phyloP scores from a whole-genome alignment of 2,113 vertebrate species.

The Sebastes schlegelii region DNA sequence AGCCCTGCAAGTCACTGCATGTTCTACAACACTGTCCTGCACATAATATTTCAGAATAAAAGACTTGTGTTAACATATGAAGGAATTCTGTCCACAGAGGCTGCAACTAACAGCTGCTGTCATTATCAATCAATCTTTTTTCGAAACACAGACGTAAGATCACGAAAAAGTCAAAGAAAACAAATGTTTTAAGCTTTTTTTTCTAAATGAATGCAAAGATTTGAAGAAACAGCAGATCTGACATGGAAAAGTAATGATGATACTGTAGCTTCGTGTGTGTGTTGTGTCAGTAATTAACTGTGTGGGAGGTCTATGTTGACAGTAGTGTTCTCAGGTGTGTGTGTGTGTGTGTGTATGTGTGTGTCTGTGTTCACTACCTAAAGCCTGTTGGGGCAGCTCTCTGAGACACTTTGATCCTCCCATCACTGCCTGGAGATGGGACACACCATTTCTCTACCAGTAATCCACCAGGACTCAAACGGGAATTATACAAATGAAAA shows the following conservation, averaged over 20 bases:
- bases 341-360: constrained; percentile 29
- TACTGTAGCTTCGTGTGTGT: background rate
- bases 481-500: background rate
- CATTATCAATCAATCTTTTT: too few relatives aligned
- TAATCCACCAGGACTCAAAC: background rate
- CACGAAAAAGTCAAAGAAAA: background rate
- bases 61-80: too few relatives aligned
- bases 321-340: background rate
- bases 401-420: constrained; percentile 63
- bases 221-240: background rate
- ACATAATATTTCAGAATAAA: too few relatives aligned
- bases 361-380: background rate
- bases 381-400: constrained; percentile 40
- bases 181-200: too few relatives aligned
- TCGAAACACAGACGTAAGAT: background rate
- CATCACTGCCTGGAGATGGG: constrained; percentile 10
- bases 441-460: background rate
- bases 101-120: too few relatives aligned
- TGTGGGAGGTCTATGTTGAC: constrained; percentile 18
- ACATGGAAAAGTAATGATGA: background rate
- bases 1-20: too few relatives aligned
- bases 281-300: background rate
- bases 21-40: too few relatives aligned
- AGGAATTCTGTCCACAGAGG: too few relatives aligned
- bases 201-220: too few relatives aligned